phyloP scores from a whole-genome alignment of 2,888 invertebrate species.

The Aleiodes testaceus region DNA sequence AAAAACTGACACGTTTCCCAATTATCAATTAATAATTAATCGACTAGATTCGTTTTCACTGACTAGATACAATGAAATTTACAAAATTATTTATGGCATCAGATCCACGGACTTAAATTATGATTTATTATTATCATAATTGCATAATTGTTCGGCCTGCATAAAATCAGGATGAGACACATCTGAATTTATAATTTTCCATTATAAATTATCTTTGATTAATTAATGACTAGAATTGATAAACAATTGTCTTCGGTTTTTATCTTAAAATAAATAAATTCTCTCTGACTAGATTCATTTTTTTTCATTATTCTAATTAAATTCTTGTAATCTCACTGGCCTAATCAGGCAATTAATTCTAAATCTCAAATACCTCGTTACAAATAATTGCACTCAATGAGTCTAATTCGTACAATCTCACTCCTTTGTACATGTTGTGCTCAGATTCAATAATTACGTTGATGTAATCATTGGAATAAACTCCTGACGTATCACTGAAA shows the following conservation, averaged over 20 bases:
- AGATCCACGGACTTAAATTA: slow-evolving; percentile 49
- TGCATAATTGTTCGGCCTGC: slow-evolving; percentile 70
- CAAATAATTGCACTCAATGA: neutral
- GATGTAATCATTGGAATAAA: too few relatives aligned
- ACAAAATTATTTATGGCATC: slow-evolving; percentile 50
- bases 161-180: slow-evolving; percentile 47
- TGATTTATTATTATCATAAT: slow-evolving; percentile 51
- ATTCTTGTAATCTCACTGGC: slow-evolving; percentile 23
- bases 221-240: slow-evolving; percentile 18
- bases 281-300: slow-evolving; percentile 12
- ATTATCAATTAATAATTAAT: neutral
- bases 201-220: slow-evolving; percentile 20
- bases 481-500: too few relatives aligned
- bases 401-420: neutral
- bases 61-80: slow-evolving; percentile 18
- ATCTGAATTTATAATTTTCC: slow-evolving; percentile 41
- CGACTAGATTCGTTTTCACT: neutral
- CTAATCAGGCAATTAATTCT: neutral
- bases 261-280: slow-evolving; percentile 29
- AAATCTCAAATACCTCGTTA: neutral
- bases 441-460: too few relatives aligned
- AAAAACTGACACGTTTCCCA: slow-evolving; percentile 53
- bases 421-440: too few relatives aligned
- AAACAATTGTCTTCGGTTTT: slow-evolving; percentile 11
- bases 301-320: neutral